phyloP scores from a whole-genome alignment of 2,113 vertebrate genomes.

The Mus pahari region DNA sequence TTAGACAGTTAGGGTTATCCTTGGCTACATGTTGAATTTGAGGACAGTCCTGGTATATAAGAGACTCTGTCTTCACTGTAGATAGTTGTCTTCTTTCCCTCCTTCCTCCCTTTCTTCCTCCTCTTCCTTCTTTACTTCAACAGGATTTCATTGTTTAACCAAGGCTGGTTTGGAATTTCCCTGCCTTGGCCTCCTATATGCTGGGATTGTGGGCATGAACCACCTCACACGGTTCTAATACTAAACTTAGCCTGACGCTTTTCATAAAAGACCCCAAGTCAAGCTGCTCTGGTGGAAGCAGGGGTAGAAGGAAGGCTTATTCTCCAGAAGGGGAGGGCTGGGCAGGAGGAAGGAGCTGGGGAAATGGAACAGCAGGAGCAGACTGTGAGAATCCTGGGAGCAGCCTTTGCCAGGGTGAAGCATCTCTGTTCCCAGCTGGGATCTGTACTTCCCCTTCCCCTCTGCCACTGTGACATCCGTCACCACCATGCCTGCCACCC shows the following conservation, averaged over 20 bases:
- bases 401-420: background rate
- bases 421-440: background rate
- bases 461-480: background rate
- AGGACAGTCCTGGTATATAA: background rate
- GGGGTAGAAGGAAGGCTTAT: background rate
- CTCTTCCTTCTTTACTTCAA: background rate
- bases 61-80: background rate
- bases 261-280: constrained; percentile 20
- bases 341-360: background rate
- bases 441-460: background rate
- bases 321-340: background rate
- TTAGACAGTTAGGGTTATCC: background rate
- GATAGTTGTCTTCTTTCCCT: background rate
- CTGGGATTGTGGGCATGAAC: background rate
- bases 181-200: background rate
- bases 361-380: background rate
- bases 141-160: background rate
- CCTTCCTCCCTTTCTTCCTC: no score
- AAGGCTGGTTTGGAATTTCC: background rate
- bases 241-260: background rate
- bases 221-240: background rate
- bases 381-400: background rate
- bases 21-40: background rate
- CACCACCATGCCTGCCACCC: constrained; percentile 28
- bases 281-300: background rate